These are phyloP conservation scores for Teinopalpus imperialis DNA, from an alignment of 2,888 invertebrate genomes.

Conservation along the genomic window DNA sequence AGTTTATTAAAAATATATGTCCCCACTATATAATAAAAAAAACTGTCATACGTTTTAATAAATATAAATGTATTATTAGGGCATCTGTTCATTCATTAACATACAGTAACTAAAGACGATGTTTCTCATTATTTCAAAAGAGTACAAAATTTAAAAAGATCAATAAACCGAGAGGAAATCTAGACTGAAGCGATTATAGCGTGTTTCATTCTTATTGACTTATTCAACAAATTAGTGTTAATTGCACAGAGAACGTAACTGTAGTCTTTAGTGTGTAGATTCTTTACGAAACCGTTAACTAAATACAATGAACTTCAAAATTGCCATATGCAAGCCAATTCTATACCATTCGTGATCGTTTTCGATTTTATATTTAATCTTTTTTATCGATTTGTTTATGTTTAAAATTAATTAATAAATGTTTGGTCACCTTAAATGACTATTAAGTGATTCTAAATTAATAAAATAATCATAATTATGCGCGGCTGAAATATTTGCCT, in stretches of 20 bases:
- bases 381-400: too few species aligned
- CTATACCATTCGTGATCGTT: too few species aligned
- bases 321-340: background rate
- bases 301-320: constrained; percentile 4
- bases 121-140: too few species aligned
- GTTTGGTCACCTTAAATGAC: too few species aligned
- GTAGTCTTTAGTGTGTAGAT: constrained; percentile 7
- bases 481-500: background rate
- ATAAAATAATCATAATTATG: background rate
- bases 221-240: constrained; percentile 16
- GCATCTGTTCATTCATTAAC: too few species aligned
- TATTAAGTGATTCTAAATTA: constrained; percentile 1
- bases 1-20: too few species aligned
- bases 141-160: background rate
- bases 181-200: constrained; percentile 1
- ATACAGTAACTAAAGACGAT: too few species aligned
- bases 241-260: constrained; percentile 19
- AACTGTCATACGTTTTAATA: too few species aligned
- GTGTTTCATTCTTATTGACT: constrained; percentile 18
- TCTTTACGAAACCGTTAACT: constrained; percentile 2
- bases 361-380: too few species aligned
- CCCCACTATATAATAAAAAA: too few species aligned
- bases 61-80: too few species aligned
- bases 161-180: constrained; percentile 7
- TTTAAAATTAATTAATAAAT: too few species aligned